Evolutionary conservation across 2,797 vertebrate genomes (phyloP), one percentile per base, ranked within the genome.

Genomic region (Pseudochirops corinnae): DNA sequence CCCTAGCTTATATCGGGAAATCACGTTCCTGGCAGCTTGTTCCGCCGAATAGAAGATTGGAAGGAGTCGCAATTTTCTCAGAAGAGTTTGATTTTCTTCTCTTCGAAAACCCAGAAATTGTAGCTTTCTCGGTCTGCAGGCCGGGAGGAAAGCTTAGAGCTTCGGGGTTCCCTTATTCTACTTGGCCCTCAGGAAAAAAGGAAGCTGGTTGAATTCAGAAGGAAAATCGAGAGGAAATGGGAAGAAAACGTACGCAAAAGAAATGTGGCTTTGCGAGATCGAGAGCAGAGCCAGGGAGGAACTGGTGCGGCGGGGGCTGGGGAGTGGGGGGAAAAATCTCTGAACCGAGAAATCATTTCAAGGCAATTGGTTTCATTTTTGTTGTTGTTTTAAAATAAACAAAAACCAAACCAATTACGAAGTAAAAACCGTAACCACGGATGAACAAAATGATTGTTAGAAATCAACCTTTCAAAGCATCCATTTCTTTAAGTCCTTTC

Each of bases 201-300:
- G 95, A 95, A 95, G 50, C 91, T 93, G 52, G 55, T 55, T 57
- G 58, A 56, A 97, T 97, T 96, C 97, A 92, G 33, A 4, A 91
- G 97, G 92, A 90, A 90, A 29, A 31, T 67, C 29, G 46, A 82
- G 93, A 90, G 55, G 91, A 91, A 87, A 50, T 29, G 39, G 74
- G 74, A 24, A 50, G 39, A 87, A 87, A 87, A 87, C 10, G 7
- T 26, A 24, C 2, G 67, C 67, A 24, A 87, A 87, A 50, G 39
- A 87, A 87, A 87, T 50, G 2, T 52, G 50, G 7, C 90, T 55
- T 55, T 18, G 29, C 9, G 1, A n/a, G 53, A 33, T n/a, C 5
- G 52, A 55, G 55, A 91, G 28, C 29, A 31, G 50, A 31, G 29
- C 24, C 90, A 55, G n/a, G 67, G 46, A 46, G 46, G 46, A 18